Conservation (phyloP, 2,888 invertebrate genomes). For the Phortica okadai region DNA sequence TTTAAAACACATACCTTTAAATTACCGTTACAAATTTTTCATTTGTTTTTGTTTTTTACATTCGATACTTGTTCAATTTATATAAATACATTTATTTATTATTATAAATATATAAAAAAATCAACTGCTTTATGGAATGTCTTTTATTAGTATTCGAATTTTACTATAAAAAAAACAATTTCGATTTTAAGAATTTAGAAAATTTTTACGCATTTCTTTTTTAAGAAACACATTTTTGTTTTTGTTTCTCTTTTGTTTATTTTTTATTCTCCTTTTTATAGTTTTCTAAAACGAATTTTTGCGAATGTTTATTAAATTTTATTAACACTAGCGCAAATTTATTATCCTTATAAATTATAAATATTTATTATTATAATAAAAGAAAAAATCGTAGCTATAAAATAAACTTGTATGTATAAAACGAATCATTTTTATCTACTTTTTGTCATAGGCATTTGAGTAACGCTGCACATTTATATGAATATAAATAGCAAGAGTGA, state of each 20-base stretch:
- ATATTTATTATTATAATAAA: neutral
- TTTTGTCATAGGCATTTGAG: constrained; percentile 3
- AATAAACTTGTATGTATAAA: neutral
- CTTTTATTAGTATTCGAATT: constrained; percentile 38
- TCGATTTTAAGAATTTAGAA: neutral
- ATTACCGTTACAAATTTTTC: neutral
- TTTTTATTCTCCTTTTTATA: neutral
- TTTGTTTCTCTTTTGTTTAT: neutral
- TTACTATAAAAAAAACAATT: neutral
- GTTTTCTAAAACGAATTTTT: neutral
- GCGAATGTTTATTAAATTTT: constrained; percentile 15
- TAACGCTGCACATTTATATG: constrained; percentile 32
- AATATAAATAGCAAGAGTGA: constrained; percentile 2
- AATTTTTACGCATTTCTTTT: constrained; percentile 1
- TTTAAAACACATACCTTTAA: neutral
- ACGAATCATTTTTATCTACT: neutral
- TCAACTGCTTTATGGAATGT: constrained; percentile 61
- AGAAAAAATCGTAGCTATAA: neutral
- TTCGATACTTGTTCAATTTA: no score
- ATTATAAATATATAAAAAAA: neutral
- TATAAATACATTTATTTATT: neutral
- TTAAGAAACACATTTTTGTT: neutral
- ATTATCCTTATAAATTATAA: neutral
- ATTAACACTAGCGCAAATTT: neutral
- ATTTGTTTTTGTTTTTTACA: neutral